These are phyloP conservation scores for Sparidentex hasta DNA, from an alignment of 2,797 vertebrate species.

Conservation along the genomic window DNA sequence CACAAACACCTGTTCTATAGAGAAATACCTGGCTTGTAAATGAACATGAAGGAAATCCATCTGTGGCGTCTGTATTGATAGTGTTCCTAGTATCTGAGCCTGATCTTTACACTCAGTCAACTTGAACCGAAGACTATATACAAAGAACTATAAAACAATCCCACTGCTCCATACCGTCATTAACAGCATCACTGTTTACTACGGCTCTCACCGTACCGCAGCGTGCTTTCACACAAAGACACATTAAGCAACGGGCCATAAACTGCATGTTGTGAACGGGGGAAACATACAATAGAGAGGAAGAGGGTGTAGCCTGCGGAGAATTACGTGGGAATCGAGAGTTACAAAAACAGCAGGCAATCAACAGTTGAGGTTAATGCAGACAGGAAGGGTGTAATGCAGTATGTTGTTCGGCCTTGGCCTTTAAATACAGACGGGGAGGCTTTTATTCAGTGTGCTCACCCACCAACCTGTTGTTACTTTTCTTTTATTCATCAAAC, in stretches of 20 bases:
- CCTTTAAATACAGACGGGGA: constrained; percentile 30
- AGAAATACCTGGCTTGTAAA: not conserved
- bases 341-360: constrained; percentile 66
- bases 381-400: constrained; percentile 74
- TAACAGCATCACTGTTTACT: constrained; percentile 16
- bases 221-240: constrained; percentile 39
- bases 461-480: constrained; percentile 27
- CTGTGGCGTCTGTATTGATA: not conserved
- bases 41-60: not conserved
- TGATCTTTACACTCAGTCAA: not conserved
- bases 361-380: constrained; percentile 55
- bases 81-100: not conserved
- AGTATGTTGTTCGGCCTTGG: constrained; percentile 24
- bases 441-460: constrained; percentile 30
- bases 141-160: constrained; percentile 7
- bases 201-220: not conserved
- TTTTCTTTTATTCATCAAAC: not conserved
- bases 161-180: not conserved
- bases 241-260: constrained; percentile 39
- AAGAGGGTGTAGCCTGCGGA: constrained; percentile 69
- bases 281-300: constrained; percentile 74
- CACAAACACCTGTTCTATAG: not conserved
- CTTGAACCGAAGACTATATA: not conserved
- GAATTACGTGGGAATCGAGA: constrained; percentile 56
- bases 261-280: constrained; percentile 66